Percentiles rank a stretch among this genome's conserved stretches.
phyloP scores from a whole-genome alignment of 2,797 vertebrate genomes.

The Percopsis omiscomaycus region DNA sequence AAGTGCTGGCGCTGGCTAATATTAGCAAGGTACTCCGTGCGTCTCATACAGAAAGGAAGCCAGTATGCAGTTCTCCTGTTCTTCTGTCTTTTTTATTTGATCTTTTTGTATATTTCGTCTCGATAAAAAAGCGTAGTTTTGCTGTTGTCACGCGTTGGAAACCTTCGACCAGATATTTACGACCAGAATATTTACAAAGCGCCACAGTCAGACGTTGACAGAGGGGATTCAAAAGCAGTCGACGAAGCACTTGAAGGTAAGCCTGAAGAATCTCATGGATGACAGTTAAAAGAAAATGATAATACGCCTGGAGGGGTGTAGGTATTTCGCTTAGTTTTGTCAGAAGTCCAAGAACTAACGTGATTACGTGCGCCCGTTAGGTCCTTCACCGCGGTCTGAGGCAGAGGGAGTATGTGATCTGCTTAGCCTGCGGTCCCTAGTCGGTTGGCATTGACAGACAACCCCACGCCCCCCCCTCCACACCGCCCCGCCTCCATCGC shows the following conservation, averaged over 20 bases:
- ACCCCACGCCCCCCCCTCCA: slow-evolving; percentile 32
- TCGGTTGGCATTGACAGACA: slow-evolving; percentile 41
- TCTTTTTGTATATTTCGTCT: slow-evolving; percentile 41
- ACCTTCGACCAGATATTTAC: slow-evolving; percentile 66
- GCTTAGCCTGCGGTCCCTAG: slow-evolving; percentile 28
- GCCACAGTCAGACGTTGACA: slow-evolving; percentile 68
- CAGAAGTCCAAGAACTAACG: slow-evolving; percentile 50
- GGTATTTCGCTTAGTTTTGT: slow-evolving; percentile 35
- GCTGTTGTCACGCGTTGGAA: slow-evolving; percentile 49
- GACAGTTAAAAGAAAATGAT: slow-evolving; percentile 74
- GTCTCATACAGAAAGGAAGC: slow-evolving; percentile 45
- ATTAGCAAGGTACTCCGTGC: slow-evolving; percentile 33
- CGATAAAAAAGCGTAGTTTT: slow-evolving; percentile 48
- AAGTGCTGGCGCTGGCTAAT: slow-evolving; percentile 31
- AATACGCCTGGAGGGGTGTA: slow-evolving; percentile 51
- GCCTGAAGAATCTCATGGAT: slow-evolving; percentile 90
- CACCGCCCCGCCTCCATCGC: slow-evolving; percentile 10
- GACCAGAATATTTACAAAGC: slow-evolving; percentile 69
- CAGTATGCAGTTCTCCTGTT: slow-evolving; percentile 42
- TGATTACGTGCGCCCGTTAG: slow-evolving; percentile 32
- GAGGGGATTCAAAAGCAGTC: slow-evolving; percentile 84
- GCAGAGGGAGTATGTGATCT: slow-evolving; percentile 56
- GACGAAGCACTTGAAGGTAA: slow-evolving; percentile 90
- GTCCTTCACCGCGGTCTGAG: slow-evolving; percentile 28
- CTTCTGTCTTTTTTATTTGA: slow-evolving; percentile 20